These are phyloP conservation scores for Syngnathus acus DNA, from an alignment of 2,797 vertebrate species.

Conservation along the genomic window DNA sequence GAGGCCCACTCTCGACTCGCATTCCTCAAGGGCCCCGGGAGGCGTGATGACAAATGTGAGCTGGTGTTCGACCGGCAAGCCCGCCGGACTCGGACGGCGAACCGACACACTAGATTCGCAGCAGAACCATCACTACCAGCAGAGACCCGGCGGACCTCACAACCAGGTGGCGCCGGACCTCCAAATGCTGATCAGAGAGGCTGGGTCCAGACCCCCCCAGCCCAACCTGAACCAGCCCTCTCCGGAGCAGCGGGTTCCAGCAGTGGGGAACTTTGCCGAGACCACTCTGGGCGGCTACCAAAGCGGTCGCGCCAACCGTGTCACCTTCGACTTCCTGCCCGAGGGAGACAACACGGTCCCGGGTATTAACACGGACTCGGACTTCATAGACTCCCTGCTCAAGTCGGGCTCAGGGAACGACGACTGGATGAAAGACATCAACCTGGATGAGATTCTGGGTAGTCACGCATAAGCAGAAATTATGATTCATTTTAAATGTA, in stretches of 20 bases:
- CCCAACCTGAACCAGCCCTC: slow-evolving; percentile 73
- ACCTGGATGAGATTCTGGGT: slow-evolving; percentile 96
- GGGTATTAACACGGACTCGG: slow-evolving; percentile 86
- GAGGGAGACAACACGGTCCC: slow-evolving; percentile 87
- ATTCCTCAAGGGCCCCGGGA: slow-evolving; percentile 68
- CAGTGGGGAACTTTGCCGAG: slow-evolving; percentile 67
- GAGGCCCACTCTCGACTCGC: slow-evolving; percentile 39
- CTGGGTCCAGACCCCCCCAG: slow-evolving; percentile 72
- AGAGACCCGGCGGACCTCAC: slow-evolving; percentile 73
- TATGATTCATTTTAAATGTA: slow-evolving; percentile 36
- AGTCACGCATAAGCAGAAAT: slow-evolving; percentile 74
- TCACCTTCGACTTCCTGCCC: slow-evolving; percentile 91
- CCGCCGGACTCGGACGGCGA: neutral
- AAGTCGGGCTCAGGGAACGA: slow-evolving; percentile 93
- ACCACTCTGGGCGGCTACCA: slow-evolving; percentile 72
- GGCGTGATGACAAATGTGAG: slow-evolving; percentile 70
- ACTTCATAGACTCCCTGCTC: slow-evolving; percentile 95
- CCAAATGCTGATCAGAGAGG: slow-evolving; percentile 76
- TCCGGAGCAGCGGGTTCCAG: slow-evolving; percentile 71
- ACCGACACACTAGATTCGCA: slow-evolving; percentile 68
- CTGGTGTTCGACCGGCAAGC: slow-evolving; percentile 75
- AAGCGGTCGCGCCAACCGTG: slow-evolving; percentile 74
- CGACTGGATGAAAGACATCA: slow-evolving; percentile 99
- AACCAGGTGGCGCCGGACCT: slow-evolving; percentile 76
- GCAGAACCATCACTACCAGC: slow-evolving; percentile 74